Evolutionary conservation across 2,888 invertebrate genomes (phyloP), one percentile per base, ranked within the genome.

Genomic region (Acronicta leporina): DNA sequence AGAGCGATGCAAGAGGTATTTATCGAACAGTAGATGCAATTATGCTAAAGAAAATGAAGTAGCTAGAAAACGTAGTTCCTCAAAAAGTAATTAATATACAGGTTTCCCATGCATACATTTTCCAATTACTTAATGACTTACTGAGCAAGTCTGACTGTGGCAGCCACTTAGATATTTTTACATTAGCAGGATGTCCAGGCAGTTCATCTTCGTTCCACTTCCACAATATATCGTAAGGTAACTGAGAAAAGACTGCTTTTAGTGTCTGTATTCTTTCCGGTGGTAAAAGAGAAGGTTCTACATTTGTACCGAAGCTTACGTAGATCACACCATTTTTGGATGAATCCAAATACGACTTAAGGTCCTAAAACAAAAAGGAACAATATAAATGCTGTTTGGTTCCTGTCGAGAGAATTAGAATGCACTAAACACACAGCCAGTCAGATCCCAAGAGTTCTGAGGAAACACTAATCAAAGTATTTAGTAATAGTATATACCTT

Each of bases 271-370:
- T 74, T 57, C 68, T 85, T 30, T 85, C 75, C 25, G 73, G 55
- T 0, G 83, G 78, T 13, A 91, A 63, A 8, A 68, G 49, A 42
- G 85, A 77, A 1, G 88, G 81, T 16, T 79, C 73, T 0, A 86
- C 82, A 62, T 89, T 89, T 4, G 88, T 86, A 0, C 90, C 91
- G 54, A 87, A 87, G 60, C 90, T 90, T 9, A 88, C 68, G 52
- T 90, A 88, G 44, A 89, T 84, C 0, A 87, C 86, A 3, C 88
- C 88, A 47, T 84, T 51, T 55, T 78, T 81, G 1, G 89, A 88
- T 0, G 81, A 78, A 52, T 89, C 86, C 9, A 90, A 62, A 43
- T 82, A 87, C 0, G 61, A 14, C 46, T 86, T 80, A 0, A 90
- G 68, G 35, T 89, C 86, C 90, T 89, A 61, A 54, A 78, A 83